Percentiles rank a stretch among this genome's conserved stretches.
phyloP scores from a whole-genome alignment of 1,140 invertebrate species.

The Samia ricini region DNA sequence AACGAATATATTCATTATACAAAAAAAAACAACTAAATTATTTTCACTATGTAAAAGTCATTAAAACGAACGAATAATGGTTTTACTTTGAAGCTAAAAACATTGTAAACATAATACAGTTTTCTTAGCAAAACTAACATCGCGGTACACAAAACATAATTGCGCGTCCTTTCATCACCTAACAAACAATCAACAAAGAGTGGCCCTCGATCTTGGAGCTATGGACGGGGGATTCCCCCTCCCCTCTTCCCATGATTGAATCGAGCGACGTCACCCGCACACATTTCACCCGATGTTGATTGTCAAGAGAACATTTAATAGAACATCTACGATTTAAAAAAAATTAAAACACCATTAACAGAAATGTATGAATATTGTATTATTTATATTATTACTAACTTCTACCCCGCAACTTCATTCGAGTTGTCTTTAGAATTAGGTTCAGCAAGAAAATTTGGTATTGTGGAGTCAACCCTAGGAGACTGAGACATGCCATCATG shows the following conservation, averaged over 20 bases:
- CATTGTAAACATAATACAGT: not conserved
- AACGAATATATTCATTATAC: too few relatives aligned
- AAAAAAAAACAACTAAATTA: too few relatives aligned
- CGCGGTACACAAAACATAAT: slow-evolving; percentile 16
- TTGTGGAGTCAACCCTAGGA: too few relatives aligned
- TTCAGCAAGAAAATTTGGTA: too few relatives aligned
- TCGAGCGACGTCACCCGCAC: slow-evolving; percentile 21
- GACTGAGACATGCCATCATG: too few relatives aligned
- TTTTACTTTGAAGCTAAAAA: not conserved
- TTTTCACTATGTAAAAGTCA: too few relatives aligned
- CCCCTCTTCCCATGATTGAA: slow-evolving; percentile 16
- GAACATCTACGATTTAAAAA: too few relatives aligned
- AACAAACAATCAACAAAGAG: slow-evolving; percentile 29
- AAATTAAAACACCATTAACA: too few relatives aligned
- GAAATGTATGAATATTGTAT: too few relatives aligned
- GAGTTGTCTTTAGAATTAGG: too few relatives aligned
- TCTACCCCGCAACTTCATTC: too few relatives aligned
- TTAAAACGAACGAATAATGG: not conserved
- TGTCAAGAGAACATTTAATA: not conserved
- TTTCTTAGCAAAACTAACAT: not conserved
- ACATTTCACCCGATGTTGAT: slow-evolving; percentile 26
- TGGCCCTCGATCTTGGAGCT: slow-evolving; percentile 19
- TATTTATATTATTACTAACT: too few relatives aligned
- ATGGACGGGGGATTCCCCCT: not conserved
- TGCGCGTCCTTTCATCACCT: slow-evolving; percentile 23